Conservation (phyloP, 2,888 invertebrate species). For the Aporophyla nigra region DNA sequence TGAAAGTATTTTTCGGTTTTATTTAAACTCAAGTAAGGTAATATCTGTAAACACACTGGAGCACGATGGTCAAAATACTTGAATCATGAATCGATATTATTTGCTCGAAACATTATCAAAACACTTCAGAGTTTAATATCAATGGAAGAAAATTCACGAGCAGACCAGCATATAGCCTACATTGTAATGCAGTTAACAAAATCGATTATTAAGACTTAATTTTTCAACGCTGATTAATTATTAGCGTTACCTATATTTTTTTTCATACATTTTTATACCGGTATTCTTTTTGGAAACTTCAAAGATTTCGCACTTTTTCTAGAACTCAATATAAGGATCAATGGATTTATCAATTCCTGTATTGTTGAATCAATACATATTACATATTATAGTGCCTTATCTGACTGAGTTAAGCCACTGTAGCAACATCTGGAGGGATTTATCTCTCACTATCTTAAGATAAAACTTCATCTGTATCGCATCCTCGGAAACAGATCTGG, state of each 20-base stretch:
- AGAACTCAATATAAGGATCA: not conserved
- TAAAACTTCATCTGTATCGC: constrained; percentile 29
- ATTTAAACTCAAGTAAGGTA: not conserved
- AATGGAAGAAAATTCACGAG: not conserved
- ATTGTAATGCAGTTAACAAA: not conserved
- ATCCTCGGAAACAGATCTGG: constrained; percentile 24
- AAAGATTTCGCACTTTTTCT: not conserved
- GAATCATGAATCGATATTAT: not conserved
- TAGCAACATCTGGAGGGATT: constrained; percentile 15
- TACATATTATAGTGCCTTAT: not conserved
- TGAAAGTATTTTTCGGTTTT: not conserved
- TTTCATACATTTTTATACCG: not conserved
- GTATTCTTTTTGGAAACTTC: no score
- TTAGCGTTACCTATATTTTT: not conserved
- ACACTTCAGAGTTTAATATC: not conserved
- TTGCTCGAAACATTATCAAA: not conserved
- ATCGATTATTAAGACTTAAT: not conserved
- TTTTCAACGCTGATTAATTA: not conserved
- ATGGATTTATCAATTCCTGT: not conserved
- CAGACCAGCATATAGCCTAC: not conserved
- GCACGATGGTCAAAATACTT: not conserved
- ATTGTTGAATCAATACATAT: not conserved
- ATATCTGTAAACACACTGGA: no score
- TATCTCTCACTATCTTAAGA: constrained; percentile 34
- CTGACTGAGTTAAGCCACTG: not conserved